A percentile compares a stretch with the other conserved stretches of the same genome.
phyloP scores from a whole-genome alignment of 2,113 vertebrate species.

The Halichoerus grypus region DNA sequence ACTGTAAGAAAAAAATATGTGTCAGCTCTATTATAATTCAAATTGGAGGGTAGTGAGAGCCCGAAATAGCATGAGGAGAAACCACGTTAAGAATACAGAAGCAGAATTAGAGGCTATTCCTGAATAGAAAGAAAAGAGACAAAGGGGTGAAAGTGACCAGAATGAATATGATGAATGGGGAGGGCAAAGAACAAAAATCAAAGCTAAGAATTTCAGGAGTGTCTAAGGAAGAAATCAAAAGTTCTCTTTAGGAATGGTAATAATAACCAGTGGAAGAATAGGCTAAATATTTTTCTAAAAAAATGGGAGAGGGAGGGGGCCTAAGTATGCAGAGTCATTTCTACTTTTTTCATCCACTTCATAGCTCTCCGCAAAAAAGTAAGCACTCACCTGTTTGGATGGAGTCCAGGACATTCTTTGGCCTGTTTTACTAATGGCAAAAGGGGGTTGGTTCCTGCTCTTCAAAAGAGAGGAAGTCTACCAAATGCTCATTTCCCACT shows the following conservation, averaged over 20 bases:
- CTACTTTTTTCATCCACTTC: background rate
- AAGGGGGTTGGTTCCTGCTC: background rate
- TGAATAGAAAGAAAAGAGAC: background rate
- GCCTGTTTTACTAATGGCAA: background rate
- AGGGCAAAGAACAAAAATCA: background rate
- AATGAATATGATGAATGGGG: background rate
- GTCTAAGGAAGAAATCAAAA: background rate
- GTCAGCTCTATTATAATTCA: background rate
- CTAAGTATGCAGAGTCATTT: background rate
- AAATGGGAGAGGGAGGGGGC: rapidly evolving
- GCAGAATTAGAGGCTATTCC: background rate
- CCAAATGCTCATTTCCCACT: background rate
- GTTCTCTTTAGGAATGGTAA: background rate
- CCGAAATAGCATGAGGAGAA: background rate
- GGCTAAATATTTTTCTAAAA: background rate
- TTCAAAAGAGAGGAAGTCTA: background rate
- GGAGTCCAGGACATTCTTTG: background rate
- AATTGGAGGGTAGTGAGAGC: background rate
- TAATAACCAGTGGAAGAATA: background rate
- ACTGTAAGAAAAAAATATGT: background rate
- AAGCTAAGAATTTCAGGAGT: background rate
- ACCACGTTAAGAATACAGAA: background rate
- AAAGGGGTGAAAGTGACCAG: background rate
- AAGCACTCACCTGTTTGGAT: background rate
- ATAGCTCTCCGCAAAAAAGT: background rate